Percentiles rank a stretch among this genome's conserved stretches.
phyloP scores from a whole-genome alignment of 2,888 invertebrate genomes.

The Torymus auratus region DNA sequence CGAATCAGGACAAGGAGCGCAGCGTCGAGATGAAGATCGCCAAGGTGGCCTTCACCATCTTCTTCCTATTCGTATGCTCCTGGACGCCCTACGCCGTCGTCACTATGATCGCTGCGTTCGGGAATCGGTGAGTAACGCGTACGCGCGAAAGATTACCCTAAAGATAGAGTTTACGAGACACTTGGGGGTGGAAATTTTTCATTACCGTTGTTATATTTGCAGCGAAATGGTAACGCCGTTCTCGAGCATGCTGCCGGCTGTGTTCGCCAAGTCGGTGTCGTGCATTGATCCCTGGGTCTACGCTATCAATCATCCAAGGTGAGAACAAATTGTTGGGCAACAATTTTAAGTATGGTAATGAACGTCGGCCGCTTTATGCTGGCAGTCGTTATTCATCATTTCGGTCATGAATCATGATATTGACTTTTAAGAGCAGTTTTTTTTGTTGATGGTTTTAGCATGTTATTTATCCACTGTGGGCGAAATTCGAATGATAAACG shows the following conservation, averaged over 20 bases:
- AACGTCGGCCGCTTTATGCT: background rate
- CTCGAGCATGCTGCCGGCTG: conserved; percentile 89
- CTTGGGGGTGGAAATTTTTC: too few relatives aligned
- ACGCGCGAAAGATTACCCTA: background rate
- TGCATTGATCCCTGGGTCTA: conserved; percentile 95
- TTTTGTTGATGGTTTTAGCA: too few relatives aligned
- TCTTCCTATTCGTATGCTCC: conserved; percentile 89
- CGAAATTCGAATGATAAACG: too few relatives aligned
- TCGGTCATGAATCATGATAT: too few relatives aligned
- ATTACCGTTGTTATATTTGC: conserved; percentile 29
- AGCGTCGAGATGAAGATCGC: conserved; percentile 91
- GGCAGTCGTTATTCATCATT: background rate
- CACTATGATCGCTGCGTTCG: conserved; percentile 89
- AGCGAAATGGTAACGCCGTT: conserved; percentile 77
- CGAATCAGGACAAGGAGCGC: conserved; percentile 83
- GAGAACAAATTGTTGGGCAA: conserved; percentile 45
- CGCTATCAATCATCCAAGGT: conserved; percentile 94
- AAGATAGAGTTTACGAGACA: too few relatives aligned
- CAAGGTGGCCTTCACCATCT: conserved; percentile 91
- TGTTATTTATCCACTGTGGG: too few relatives aligned
- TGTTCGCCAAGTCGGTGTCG: conserved; percentile 91
- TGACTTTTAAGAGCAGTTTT: too few relatives aligned
- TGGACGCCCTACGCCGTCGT: conserved; percentile 95
- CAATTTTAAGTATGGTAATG: background rate
- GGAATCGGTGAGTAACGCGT: conserved; percentile 79